phyloP scores from a whole-genome alignment of 1,140 invertebrate species.

The Cotesia vestalis region DNA sequence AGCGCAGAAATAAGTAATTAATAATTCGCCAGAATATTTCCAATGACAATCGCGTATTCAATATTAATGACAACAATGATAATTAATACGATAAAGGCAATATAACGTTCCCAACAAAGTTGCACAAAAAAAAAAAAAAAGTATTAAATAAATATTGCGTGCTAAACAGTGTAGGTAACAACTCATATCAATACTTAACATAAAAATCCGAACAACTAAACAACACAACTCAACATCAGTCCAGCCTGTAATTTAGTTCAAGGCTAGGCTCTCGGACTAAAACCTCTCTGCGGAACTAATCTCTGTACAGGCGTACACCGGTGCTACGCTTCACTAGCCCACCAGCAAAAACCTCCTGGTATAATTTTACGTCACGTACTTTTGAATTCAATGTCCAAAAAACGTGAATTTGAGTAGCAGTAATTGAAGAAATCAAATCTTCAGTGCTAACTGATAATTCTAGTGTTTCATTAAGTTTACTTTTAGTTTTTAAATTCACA shows the following conservation, averaged over 20 bases:
- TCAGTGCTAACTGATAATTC: too few relatives aligned
- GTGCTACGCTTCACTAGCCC: conserved; percentile 36
- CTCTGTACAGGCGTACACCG: conserved; percentile 39
- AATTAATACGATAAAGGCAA: background rate
- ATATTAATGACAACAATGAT: too few relatives aligned
- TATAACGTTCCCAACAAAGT: background rate
- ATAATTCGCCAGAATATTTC: background rate
- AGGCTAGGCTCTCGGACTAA: conserved; percentile 40
- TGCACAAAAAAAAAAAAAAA: background rate
- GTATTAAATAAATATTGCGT: background rate
- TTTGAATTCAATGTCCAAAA: too few relatives aligned
- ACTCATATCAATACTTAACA: too few relatives aligned
- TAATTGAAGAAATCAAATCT: too few relatives aligned
- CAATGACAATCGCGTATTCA: too few relatives aligned
- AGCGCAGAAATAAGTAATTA: background rate
- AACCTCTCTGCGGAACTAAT: conserved; percentile 46
- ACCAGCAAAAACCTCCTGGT: too few relatives aligned
- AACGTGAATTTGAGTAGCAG: too few relatives aligned
- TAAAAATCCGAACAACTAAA: conserved; percentile 43
- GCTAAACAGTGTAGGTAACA: conserved; percentile 39
- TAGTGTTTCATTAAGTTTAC: too few relatives aligned
- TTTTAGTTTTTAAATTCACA: too few relatives aligned
- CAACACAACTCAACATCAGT: conserved; percentile 38
- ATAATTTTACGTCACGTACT: too few relatives aligned
- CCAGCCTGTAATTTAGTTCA: conserved; percentile 52